phyloP scores from a whole-genome alignment of 2,888 invertebrate species.

The Leuctra nigra region DNA sequence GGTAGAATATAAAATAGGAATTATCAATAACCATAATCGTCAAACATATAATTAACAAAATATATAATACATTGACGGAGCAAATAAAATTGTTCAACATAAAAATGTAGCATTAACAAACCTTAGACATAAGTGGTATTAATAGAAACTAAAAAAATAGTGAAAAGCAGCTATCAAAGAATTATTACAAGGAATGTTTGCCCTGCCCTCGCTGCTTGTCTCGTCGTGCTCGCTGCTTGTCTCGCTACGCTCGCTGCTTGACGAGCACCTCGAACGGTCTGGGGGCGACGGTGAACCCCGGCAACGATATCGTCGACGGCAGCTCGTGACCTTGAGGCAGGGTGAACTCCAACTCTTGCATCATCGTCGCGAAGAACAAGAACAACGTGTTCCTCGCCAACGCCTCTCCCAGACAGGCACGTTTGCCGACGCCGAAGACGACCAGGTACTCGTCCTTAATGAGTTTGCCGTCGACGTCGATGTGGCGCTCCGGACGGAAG shows the following conservation, averaged over 20 bases:
- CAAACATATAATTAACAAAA: too few species aligned
- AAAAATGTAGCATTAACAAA: too few species aligned
- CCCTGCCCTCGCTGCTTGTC: too few species aligned
- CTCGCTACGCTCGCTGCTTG: not conserved
- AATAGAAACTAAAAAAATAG: too few species aligned
- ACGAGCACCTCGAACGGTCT: conserved; percentile 22
- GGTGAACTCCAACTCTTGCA: conserved; percentile 29
- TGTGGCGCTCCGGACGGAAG: conserved; percentile 30
- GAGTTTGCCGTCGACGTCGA: conserved; percentile 27
- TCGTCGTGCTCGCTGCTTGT: too few species aligned
- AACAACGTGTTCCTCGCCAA: conserved; percentile 29
- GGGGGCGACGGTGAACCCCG: conserved; percentile 29
- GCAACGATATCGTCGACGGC: conserved; percentile 23
- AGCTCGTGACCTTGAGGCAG: conserved; percentile 23
- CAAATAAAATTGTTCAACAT: too few species aligned
- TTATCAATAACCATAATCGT: too few species aligned
- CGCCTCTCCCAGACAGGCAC: conserved; percentile 30
- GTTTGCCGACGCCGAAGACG: conserved; percentile 30
- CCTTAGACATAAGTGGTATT: too few species aligned
- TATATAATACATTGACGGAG: too few species aligned
- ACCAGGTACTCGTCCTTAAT: conserved; percentile 27
- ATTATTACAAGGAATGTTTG: too few species aligned
- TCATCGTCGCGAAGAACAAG: conserved; percentile 28
- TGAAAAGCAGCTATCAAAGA: too few species aligned
- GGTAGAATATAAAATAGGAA: too few species aligned